Base-by-base conservation (phyloP, 1,140 invertebrate species). In the Caenorhabditis inopinata region DNA sequence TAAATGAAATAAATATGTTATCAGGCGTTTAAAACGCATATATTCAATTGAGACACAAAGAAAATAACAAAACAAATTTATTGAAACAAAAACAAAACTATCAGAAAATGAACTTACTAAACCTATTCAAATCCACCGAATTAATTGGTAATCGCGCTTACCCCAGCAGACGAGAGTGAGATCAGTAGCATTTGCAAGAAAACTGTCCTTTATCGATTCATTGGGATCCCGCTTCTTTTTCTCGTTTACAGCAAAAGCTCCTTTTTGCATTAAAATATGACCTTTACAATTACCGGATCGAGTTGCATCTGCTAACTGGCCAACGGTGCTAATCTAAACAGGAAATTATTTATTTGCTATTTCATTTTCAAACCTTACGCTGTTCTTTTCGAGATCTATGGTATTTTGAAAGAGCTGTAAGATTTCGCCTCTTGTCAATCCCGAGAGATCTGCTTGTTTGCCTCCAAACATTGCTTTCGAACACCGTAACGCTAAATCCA, bases 401-500 rank as follows among this genome's bases (percentile, higher is more conserved):
- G 58, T 68, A 18, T 29, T 68, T 18, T 18, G 29, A n/a, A 68
- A 68, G 6, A 68, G n/a, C 23, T 68, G 32, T 23, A 78, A 85
- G 42, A 79, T 62, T 77, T 38, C 82, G 80, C 12, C 21, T 38
- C 38, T 48, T 27, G 21, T 12, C 5, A 75, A 35, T 27, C 46
- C 38, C 11, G 47, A 23, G 25, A 51, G 18, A n/a, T 32, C 45
- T n/a, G 68, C 18, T 16, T 38, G 53, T 45, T 74, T 78, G 84
- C 83, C 85, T 6, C 84, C 38, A 47, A 88, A 87, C 21, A 87
- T 45, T 46, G 85, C 82, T 38, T 83, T 81, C 16, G 87, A 83
- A 42, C 86, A 87, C 32, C 58, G 68, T 27, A 46, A 32, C 11
- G 86, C 87, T 18, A 53, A 76, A 35, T 86, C 51, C 4, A 87